Base-by-base conservation (phyloP, 2,888 invertebrate genomes). In the Mesorhabditis sp. region DNA sequence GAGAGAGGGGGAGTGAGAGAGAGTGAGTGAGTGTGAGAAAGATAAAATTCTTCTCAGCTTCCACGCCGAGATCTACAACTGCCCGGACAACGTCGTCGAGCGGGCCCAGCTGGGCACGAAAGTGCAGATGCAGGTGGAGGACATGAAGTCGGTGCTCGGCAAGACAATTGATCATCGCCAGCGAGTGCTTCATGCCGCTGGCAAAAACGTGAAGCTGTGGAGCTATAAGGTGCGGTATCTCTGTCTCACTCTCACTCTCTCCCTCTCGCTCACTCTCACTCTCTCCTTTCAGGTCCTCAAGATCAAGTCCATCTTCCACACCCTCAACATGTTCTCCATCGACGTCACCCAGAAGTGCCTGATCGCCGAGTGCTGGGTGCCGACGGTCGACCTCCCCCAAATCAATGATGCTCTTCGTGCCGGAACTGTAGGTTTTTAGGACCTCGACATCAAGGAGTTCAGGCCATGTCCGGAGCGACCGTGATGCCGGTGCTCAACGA, bases 341-440 rank as follows among this genome's bases (percentile, higher is more conserved):
- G 97, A 98, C 87, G 96, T 98, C 10, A 98, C 97, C 0, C 95
- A 96, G 88, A 98, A 98, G 88, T 97, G 96, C 88, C 90, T 97
- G 82, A 96, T 98, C 85, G 97, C 95, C 10, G 97, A 98, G 88
- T 95, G 96, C 87, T 98, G 93, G 96, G 93, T 92, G 85, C 96
- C 93, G 7, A 91, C 92, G 4, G 87, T 91, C 69, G 93, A 94
- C 84, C 88, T 94, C 86, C 93, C 93, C 87, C 92, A 92, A 13
- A 94, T 97, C 69, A 94, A 94, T 85, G 88, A 93, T 79, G 95
- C 95, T 4, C 78, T 84, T 4, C 90, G 93, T 72, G 90, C 93
- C 69, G 97, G 96, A 85, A 95, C 95, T 74, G 94, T 94, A 86
- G 89, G 90, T 28, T 43, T 28, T 65, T 65, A 13, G 15, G 42